Base-by-base conservation (phyloP, 2,888 invertebrate species). In the Amaurobius ferox region DNA sequence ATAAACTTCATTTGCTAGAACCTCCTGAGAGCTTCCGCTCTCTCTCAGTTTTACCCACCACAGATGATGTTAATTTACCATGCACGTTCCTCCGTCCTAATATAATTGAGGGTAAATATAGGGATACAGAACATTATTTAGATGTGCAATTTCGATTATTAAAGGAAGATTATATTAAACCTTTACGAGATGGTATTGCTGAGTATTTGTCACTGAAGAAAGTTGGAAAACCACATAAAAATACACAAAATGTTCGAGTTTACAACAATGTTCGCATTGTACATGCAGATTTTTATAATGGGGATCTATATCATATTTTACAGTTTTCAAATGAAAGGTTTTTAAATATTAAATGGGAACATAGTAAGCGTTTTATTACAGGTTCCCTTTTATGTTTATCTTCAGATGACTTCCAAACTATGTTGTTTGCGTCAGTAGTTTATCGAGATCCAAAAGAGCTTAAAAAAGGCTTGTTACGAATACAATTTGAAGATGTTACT, bases 131-230 rank as follows among this genome's bases (percentile, higher is more conserved):
- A 66, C 94, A 96, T 89, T 97, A 97, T 90, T 92, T 97, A 29
- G 95, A 95, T 89, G 92, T 94, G n/a, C 96, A 96, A 89, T 96
- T 95, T 90, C 93, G 95, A 48, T 92, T 96, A 40, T 90, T 97
- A 70, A 92, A 95, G 39, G 96, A 97, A 92, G 97, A 97, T 91
- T 96, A 95, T 90, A 93, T 95, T 39, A 92, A 93, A 23, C 95
- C 96, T 0, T 90, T 97, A 29, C 92, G 95, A 40, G 93, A 94
- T 90, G 95, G 95, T 86, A 93, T 95, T 90, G 90, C 90, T 88
- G 92, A 93, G 90, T 94, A 93, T 89, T 90, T 92, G 88, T 66
- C 23, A 16, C 55, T 81, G 9, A 76, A 80, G 44, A 40, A 55
- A 9, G 88, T 89, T 44, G 92, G 92, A 85, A 91, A 91, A 70